Evolutionary conservation across 2,888 invertebrate genomes (phyloP), one percentile per base, ranked within the genome.

Genomic region (Cheilosia vernalis): DNA sequence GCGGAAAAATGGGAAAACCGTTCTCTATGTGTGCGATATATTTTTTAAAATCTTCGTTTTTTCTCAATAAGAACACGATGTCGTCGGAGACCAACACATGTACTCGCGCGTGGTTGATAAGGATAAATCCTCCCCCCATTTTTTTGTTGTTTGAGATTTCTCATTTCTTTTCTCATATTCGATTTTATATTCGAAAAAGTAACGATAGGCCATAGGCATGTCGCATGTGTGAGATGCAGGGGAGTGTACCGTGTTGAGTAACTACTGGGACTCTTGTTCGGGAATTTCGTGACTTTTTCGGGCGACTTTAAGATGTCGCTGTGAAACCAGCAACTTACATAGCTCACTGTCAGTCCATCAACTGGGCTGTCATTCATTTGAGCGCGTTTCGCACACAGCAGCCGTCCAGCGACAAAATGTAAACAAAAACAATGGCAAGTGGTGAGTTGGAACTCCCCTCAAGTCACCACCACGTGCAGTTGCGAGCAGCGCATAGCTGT

Each of bases 131-230:
- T 84, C 84, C 84, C 74, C 74, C 80, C 80, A 70, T 63, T 76
- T 84, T 21, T 67, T 78, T 66, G 47, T 60, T 60, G 49, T 56
- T 72, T 70, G 74, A 80, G 84, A 80, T 70, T 80, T 80, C 79
- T 74, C 73, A 84, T 79, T 79, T 84, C 83, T 84, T 83, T 84
- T 84, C 83, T 74, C 74, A 80, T 37, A 37, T 84, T 84, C 84
- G 74, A 80, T 79, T 80, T 84, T 74, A 74, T 84, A 84, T 84
- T 84, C 84, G 84, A 84, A 84, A 84, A 84, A 79, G 84, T 80
- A 80, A 74, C 73, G 74, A 82, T 55, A 37, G 55, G 56, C 73
- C 70, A 82, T 55, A 37, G 55, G 56, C 21, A 55, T 37, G 47
- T 51, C 49, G 72, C 67, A 77, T 66, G 58, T 77, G 82, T 53